A percentile compares a stretch with the other conserved stretches of the same genome.
phyloP scores from a whole-genome alignment of 1,140 invertebrate species.

The Dinoponera quadriceps region DNA sequence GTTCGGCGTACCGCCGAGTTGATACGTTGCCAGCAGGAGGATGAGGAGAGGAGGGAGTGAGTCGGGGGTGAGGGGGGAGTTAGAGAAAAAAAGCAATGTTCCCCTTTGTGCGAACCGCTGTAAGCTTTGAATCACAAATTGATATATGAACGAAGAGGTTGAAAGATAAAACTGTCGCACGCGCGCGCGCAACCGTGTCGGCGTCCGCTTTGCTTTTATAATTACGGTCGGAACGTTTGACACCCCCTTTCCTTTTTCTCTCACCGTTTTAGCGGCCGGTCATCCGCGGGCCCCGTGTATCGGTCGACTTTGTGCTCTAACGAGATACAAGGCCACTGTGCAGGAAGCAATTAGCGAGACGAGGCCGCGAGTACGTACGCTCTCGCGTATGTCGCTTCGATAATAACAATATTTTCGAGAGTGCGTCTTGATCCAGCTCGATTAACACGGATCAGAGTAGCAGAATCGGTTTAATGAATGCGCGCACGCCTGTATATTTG shows the following conservation, averaged over 20 bases:
- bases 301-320: slow-evolving; percentile 50
- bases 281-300: slow-evolving; percentile 15
- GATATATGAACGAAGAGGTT: slow-evolving; percentile 44
- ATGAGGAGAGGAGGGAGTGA: background rate
- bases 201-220: slow-evolving; percentile 48
- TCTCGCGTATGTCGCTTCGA: slow-evolving; percentile 18
- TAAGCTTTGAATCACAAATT: slow-evolving; percentile 49
- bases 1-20: slow-evolving; percentile 5
- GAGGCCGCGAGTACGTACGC: too few relatives aligned
- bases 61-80: background rate
- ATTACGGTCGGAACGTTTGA: slow-evolving; percentile 48
- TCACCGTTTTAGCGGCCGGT: slow-evolving; percentile 8
- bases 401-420: slow-evolving; percentile 6
- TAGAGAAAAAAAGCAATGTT: slow-evolving; percentile 37
- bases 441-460: background rate
- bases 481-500: background rate
- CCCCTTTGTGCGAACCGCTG: slow-evolving; percentile 13
- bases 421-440: background rate
- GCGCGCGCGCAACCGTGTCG: slow-evolving; percentile 32
- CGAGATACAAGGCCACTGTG: background rate
- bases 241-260: background rate
- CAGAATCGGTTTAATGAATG: background rate
- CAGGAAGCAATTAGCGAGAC: slow-evolving; percentile 48
- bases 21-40: background rate
- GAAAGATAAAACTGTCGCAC: slow-evolving; percentile 43